These are phyloP conservation scores for Ptyas mucosa DNA, from an alignment of 2,113 vertebrate genomes.

Conservation along the genomic window DNA sequence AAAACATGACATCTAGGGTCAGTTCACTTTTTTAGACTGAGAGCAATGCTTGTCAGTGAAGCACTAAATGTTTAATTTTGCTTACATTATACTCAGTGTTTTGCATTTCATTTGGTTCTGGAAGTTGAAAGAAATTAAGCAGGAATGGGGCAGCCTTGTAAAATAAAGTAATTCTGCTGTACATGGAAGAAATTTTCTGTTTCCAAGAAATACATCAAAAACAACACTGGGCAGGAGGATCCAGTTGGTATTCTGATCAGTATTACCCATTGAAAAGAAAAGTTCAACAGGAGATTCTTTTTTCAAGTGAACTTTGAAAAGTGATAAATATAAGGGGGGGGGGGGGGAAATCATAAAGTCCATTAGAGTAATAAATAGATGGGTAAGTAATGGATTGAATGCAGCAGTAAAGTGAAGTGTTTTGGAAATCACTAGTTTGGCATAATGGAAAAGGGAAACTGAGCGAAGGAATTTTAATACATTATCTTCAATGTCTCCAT, in stretches of 20 bases:
- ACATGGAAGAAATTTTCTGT: neutral
- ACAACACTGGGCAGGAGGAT: neutral
- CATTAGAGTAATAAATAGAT: neutral
- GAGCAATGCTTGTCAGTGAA: neutral
- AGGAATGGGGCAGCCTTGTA: neutral
- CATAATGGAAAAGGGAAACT: neutral
- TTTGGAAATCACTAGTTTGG: neutral
- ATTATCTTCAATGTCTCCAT: neutral
- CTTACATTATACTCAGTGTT: neutral
- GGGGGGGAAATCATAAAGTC: neutral
- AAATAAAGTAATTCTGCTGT: neutral
- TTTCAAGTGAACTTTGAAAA: neutral
- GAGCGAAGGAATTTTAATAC: neutral
- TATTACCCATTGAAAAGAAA: neutral
- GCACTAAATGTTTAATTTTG: neutral
- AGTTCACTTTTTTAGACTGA: neutral
- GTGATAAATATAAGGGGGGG: neutral
- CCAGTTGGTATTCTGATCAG: neutral
- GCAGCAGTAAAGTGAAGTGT: neutral
- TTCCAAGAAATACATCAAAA: neutral
- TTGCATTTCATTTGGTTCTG: neutral
- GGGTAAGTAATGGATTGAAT: neutral
- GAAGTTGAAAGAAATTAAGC: neutral
- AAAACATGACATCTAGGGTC: neutral
- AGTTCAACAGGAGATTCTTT: neutral